phyloP scores from a whole-genome alignment of 37 sponge, comb jelly and placozoan species.

The Beroe forskalii region DNA sequence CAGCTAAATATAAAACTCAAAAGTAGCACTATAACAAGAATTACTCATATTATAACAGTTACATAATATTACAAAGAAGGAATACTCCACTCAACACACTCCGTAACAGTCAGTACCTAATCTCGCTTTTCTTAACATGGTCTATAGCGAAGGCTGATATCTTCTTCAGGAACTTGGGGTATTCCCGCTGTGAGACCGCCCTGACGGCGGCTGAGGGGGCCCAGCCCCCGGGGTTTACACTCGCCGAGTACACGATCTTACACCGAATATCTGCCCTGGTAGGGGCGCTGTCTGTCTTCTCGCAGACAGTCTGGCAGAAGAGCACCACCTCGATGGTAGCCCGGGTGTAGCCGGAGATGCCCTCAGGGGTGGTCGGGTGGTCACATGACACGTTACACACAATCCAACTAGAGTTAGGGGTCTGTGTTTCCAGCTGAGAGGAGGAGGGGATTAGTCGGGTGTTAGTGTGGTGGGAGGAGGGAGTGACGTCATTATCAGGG shows the following conservation, averaged over 20 bases:
- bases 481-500: too few relatives aligned
- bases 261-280: constrained; percentile 83
- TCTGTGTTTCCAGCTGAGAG: background rate
- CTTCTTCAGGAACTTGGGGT: constrained; percentile 90
- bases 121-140: constrained; percentile 59
- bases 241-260: constrained; percentile 88
- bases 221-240: constrained; percentile 99
- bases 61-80: too few relatives aligned
- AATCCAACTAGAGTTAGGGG: constrained; percentile 20
- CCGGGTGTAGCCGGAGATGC: constrained; percentile 17
- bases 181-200: constrained; percentile 88
- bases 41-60: too few relatives aligned
- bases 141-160: constrained; percentile 68
- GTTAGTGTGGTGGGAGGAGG: background rate
- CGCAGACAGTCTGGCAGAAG: constrained; percentile 55
- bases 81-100: too few relatives aligned
- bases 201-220: constrained; percentile 95
- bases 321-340: constrained; percentile 51
- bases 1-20: too few relatives aligned
- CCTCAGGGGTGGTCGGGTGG: constrained; percentile 47
- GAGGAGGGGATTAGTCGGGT: background rate
- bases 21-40: too few relatives aligned
- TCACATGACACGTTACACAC: constrained; percentile 65
- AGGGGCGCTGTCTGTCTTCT: constrained; percentile 60
- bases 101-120: background rate